phyloP scores from a whole-genome alignment of 2,888 invertebrate species.

The Tanytarsus gracilentus region DNA sequence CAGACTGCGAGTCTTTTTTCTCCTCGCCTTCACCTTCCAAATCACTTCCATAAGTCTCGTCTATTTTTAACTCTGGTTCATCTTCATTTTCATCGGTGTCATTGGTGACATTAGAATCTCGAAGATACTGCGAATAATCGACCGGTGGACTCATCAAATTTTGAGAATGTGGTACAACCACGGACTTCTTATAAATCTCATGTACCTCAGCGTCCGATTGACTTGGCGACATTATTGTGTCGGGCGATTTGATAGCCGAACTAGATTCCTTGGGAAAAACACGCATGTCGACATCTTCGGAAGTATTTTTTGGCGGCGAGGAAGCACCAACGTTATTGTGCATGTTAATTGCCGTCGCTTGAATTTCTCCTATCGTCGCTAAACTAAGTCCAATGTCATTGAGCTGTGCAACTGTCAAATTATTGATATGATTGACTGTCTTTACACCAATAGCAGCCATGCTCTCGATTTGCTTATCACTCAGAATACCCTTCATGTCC shows the following conservation, averaged over 20 bases:
- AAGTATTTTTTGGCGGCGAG: slow-evolving; percentile 40
- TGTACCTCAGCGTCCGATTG: slow-evolving; percentile 9
- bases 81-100: slow-evolving; percentile 44
- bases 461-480: slow-evolving; percentile 50
- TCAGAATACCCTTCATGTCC: slow-evolving; percentile 49
- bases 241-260: slow-evolving; percentile 29
- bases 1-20: slow-evolving; percentile 17
- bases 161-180: neutral
- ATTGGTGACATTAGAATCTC: slow-evolving; percentile 39
- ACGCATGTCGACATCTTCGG: slow-evolving; percentile 37
- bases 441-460: slow-evolving; percentile 52
- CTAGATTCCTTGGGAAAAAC: slow-evolving; percentile 32
- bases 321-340: slow-evolving; percentile 44
- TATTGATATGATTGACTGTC: slow-evolving; percentile 52
- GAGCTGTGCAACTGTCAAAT: slow-evolving; percentile 52
- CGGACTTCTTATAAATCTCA: slow-evolving; percentile 9
- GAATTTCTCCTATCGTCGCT: slow-evolving; percentile 53
- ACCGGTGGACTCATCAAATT: slow-evolving; percentile 30
- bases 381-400: slow-evolving; percentile 53
- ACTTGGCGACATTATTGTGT: slow-evolving; percentile 27
- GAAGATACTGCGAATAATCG: slow-evolving; percentile 43
- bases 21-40: slow-evolving; percentile 30
- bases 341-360: slow-evolving; percentile 52
- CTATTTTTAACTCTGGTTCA: slow-evolving; percentile 43
- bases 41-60: slow-evolving; percentile 52